Percentiles rank a stretch among this genome's conserved stretches.
Conservation (phyloP, 1,140 invertebrate genomes). For the Drosophila saltans region DNA sequence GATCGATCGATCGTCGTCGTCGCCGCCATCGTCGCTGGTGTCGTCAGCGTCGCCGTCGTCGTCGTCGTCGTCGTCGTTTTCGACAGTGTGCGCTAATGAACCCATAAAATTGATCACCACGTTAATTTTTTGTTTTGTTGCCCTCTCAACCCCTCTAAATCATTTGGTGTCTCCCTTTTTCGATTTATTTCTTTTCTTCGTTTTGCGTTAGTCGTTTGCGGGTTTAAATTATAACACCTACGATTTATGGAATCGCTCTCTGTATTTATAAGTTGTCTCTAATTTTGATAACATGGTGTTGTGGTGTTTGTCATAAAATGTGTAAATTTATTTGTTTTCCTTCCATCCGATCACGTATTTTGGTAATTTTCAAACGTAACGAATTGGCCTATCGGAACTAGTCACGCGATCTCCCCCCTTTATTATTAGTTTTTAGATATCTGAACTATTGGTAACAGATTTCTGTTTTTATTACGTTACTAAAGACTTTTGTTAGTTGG, state of each 20-base stretch:
- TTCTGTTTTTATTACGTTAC: too few species aligned
- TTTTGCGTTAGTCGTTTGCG: conserved; percentile 6
- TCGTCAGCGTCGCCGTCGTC: conserved; percentile 33
- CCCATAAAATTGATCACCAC: conserved; percentile 79
- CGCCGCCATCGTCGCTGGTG: conserved; percentile 19
- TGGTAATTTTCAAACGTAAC: conserved; percentile 32
- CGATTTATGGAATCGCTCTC: conserved; percentile 58
- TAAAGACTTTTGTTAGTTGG: too few species aligned
- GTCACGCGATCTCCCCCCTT: conserved; percentile 57
- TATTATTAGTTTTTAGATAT: background rate
- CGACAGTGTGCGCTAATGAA: conserved; percentile 64
- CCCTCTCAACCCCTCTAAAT: background rate
- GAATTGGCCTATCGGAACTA: conserved; percentile 33
- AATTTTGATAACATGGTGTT: conserved; percentile 59
- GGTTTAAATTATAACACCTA: conserved; percentile 70
- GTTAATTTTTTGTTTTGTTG: conserved; percentile 59
- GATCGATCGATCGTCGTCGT: conserved; percentile 57
- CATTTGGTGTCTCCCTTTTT: background rate
- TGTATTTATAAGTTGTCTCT: conserved; percentile 42
- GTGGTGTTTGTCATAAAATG: conserved; percentile 59
- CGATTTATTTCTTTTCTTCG: background rate
- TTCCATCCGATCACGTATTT: conserved; percentile 25
- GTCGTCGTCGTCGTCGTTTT: conserved; percentile 44
- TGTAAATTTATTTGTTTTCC: conserved; percentile 72
- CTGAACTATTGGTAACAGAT: too few species aligned